phyloP scores from a whole-genome alignment of 1,140 invertebrate species.

The Panagrolaimus sp. region DNA sequence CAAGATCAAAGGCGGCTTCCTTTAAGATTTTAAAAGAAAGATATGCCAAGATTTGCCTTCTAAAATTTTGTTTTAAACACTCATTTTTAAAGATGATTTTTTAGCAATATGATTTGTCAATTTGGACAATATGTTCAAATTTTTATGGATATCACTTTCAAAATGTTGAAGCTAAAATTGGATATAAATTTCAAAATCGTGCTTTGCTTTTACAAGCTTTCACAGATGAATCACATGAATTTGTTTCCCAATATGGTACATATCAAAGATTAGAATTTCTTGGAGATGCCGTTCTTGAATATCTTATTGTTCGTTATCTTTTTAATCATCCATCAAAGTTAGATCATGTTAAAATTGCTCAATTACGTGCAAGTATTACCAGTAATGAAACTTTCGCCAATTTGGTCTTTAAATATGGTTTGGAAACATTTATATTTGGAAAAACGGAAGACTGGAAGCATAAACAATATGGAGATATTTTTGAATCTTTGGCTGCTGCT shows the following conservation, averaged over 20 bases:
- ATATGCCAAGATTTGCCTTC: too few relatives aligned
- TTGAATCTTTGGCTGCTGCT: constrained; percentile 94
- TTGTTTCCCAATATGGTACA: constrained; percentile 88
- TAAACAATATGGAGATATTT: constrained; percentile 94
- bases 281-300: constrained; percentile 93
- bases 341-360: constrained; percentile 86
- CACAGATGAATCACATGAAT: constrained; percentile 89
- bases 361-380: constrained; percentile 90
- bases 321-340: constrained; percentile 84
- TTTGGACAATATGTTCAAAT: too few relatives aligned
- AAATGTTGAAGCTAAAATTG: constrained; percentile 79
- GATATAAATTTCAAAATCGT: constrained; percentile 66
- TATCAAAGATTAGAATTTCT: constrained; percentile 95
- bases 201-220: constrained; percentile 85
- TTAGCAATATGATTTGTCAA: too few relatives aligned
- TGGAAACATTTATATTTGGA: constrained; percentile 61
- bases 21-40: too few relatives aligned
- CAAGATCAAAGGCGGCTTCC: too few relatives aligned
- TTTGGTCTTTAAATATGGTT: constrained; percentile 70
- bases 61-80: too few relatives aligned
- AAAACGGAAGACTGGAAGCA: constrained; percentile 98
- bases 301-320: constrained; percentile 88
- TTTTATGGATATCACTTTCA: too few relatives aligned
- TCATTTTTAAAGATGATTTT: too few relatives aligned
- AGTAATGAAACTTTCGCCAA: constrained; percentile 99